Base-by-base conservation (phyloP, 2,113 vertebrate species). In the Eonycteris spelaea region DNA sequence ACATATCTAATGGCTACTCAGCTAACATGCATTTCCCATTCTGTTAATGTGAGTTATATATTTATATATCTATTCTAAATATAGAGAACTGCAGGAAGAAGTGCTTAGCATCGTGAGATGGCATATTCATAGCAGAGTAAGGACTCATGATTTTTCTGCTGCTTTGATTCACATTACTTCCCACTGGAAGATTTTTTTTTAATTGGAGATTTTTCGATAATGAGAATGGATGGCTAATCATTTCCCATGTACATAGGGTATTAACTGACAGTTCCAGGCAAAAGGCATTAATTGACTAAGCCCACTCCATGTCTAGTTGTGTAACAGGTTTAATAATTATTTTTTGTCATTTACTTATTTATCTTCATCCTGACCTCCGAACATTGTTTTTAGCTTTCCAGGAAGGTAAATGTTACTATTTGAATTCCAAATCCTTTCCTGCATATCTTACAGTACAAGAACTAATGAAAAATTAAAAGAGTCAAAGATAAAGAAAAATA, bases 401-500 rank as follows among this genome's bases (percentile, higher is more conserved):
- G 45, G 55, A 95, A 83, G 14, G 86, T 86, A 73, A 74, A 63
- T 40, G 22, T 48, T 89, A 73, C n/a, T 79, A 14, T 67, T 92
- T 95, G 38, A 68, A 35, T 88, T 75, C 11, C 38, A 92, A 26
- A 74, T 63, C 18, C 40, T 91, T 7, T 82, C 67, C 40, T 68
- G 22, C 3, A 14, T 94, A 19, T 51, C 26, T 82, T 43, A 28
- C 61, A 73, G 5, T 55, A 63, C 5, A 68, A 73, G 48, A 89
- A 40, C 7, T 83, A 55, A 67, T 53, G 26, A 83, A 92, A 96
- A 78, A 61, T 74, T 63, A 70, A 80, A 67, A 95, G 55, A 94
- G 30, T 40, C 33, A 40, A 18, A 82, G n/a, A 38, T 53, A 65
- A 90, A 35, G 30, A 59, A 77, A 93, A 82, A 61, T 51, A 10